These are phyloP conservation scores for Lysandra coridon DNA, from an alignment of 2,888 invertebrate genomes.

Conservation along the genomic window DNA sequence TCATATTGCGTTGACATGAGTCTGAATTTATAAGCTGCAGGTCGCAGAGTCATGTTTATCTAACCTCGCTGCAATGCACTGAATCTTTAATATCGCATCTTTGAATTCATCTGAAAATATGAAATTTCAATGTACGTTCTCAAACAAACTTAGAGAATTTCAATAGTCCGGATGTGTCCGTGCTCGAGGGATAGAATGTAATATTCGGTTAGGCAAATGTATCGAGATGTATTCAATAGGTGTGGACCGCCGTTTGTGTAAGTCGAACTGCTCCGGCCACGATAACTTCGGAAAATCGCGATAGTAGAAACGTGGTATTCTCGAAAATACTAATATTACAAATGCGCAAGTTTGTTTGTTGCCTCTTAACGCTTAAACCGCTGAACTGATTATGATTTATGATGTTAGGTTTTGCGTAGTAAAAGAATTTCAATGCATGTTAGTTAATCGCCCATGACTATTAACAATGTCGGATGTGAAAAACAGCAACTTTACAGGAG, in stretches of 20 bases:
- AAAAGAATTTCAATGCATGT: background rate
- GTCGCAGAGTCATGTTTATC: constrained; percentile 2
- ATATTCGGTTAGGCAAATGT: constrained; percentile 1
- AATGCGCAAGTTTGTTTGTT: background rate
- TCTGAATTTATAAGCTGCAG: background rate
- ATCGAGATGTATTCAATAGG: background rate
- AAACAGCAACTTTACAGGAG: too few species aligned
- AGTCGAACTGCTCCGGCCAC: constrained; percentile 15
- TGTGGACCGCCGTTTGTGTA: constrained; percentile 11
- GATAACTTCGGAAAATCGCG: constrained; percentile 38
- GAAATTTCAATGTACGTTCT: constrained; percentile 1
- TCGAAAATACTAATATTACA: too few species aligned
- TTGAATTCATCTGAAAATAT: constrained; percentile 1
- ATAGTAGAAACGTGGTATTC: background rate
- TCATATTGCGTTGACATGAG: background rate
- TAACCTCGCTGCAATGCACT: constrained; percentile 9
- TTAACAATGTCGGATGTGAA: too few species aligned
- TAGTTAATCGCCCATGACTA: too few species aligned
- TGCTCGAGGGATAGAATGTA: background rate
- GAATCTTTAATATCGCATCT: background rate
- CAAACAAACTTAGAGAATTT: constrained; percentile 13
- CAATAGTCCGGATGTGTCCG: constrained; percentile 7
- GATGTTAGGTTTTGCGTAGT: background rate
- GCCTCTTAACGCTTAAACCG: background rate
- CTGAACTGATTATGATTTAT: background rate